These are phyloP conservation scores for Tribolium freemani DNA, from an alignment of 2,888 invertebrate genomes.

Conservation along the genomic window DNA sequence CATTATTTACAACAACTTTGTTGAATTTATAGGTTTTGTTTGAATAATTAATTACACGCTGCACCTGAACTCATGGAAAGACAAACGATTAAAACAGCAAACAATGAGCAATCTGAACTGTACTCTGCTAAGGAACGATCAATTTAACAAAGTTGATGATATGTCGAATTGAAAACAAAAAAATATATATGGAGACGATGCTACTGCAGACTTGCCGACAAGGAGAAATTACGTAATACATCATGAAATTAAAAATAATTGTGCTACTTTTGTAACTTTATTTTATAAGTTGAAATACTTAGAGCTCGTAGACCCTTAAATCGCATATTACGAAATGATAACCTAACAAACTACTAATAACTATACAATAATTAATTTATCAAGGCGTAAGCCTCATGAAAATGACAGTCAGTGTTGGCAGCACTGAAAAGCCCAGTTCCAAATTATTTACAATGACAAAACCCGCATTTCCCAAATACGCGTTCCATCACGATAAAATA, in stretches of 20 bases:
- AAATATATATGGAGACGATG: slow-evolving; percentile 8
- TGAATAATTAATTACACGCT: slow-evolving; percentile 37
- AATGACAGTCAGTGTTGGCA: slow-evolving; percentile 52
- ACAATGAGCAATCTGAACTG: slow-evolving; percentile 39
- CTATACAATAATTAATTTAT: slow-evolving; percentile 67
- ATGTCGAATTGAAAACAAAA: slow-evolving; percentile 39
- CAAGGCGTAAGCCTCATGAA: slow-evolving; percentile 59
- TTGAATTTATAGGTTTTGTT: slow-evolving; percentile 23
- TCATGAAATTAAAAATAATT: slow-evolving; percentile 65
- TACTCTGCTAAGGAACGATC: slow-evolving; percentile 24
- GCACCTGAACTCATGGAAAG: slow-evolving; percentile 29
- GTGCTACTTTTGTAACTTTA: slow-evolving; percentile 67
- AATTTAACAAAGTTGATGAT: slow-evolving; percentile 38
- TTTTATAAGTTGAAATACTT: slow-evolving; percentile 59
- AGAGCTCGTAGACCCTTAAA: slow-evolving; percentile 62
- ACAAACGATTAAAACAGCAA: slow-evolving; percentile 46
- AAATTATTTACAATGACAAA: slow-evolving; percentile 60
- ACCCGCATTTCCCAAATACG: slow-evolving; percentile 50
- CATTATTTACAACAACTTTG: slow-evolving; percentile 64
- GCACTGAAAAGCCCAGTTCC: slow-evolving; percentile 31
- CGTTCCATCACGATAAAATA: slow-evolving; percentile 57
- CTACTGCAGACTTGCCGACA: slow-evolving; percentile 2
- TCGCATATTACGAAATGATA: slow-evolving; percentile 59
- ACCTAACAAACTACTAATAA: slow-evolving; percentile 65
- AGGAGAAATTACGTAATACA: slow-evolving; percentile 13